These are phyloP conservation scores for Oeneis ivallda DNA, from an alignment of 2,888 invertebrate species.

Conservation along the genomic window DNA sequence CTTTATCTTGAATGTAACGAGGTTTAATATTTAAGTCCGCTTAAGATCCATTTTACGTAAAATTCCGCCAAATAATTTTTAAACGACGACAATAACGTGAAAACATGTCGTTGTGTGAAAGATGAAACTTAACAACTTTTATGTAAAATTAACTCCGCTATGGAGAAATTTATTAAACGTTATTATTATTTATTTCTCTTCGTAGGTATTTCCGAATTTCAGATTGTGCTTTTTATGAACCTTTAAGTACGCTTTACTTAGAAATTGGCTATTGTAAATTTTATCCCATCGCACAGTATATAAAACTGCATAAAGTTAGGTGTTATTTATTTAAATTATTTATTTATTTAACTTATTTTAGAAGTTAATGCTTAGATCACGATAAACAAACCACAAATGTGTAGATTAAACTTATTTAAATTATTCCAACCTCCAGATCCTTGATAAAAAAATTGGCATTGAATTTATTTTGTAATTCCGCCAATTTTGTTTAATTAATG, in stretches of 20 bases:
- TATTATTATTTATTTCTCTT: not conserved
- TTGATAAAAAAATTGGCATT: slow-evolving; percentile 53
- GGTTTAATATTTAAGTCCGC: slow-evolving; percentile 80
- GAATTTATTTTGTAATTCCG: slow-evolving; percentile 62
- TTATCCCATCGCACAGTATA: slow-evolving; percentile 58
- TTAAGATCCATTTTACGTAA: slow-evolving; percentile 26
- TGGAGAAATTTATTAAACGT: not conserved
- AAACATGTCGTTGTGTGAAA: slow-evolving; percentile 4
- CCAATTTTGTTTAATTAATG: slow-evolving; percentile 68
- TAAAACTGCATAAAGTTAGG: slow-evolving; percentile 51
- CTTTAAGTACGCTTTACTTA: slow-evolving; percentile 14
- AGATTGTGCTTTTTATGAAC: slow-evolving; percentile 10
- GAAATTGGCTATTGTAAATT: slow-evolving; percentile 20
- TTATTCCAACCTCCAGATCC: slow-evolving; percentile 31
- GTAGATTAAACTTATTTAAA: slow-evolving; percentile 45
- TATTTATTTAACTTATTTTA: slow-evolving; percentile 80
- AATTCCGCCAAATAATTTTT: slow-evolving; percentile 38
- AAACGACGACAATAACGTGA: slow-evolving; percentile 17
- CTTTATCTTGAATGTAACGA: slow-evolving; percentile 94
- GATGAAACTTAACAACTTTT: not conserved
- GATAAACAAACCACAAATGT: slow-evolving; percentile 47
- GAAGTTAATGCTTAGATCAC: slow-evolving; percentile 66
- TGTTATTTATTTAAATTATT: slow-evolving; percentile 68
- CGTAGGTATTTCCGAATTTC: not conserved
- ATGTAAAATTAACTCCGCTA: not conserved